Evolutionary conservation across 2,888 invertebrate species (phyloP).

Genomic region (Dasysyrphus albostriatus): DNA sequence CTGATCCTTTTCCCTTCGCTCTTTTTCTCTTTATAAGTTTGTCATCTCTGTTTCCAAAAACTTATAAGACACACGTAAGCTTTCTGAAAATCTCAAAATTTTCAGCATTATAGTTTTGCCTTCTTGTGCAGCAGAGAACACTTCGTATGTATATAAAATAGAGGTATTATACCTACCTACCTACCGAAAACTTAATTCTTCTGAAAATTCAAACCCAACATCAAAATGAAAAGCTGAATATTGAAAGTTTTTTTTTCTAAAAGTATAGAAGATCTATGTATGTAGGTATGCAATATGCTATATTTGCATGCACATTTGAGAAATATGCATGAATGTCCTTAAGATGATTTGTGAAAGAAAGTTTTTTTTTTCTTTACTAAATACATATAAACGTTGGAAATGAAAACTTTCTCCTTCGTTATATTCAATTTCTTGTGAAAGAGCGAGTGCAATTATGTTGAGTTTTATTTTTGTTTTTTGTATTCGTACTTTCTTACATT

Average conservation of each 20-base stretch:
- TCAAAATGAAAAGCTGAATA: conserved; percentile 51
- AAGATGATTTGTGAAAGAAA: conserved; percentile 65
- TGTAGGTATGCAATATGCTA: neutral
- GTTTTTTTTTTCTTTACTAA: conserved; percentile 11
- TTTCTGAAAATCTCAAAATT: conserved; percentile 37
- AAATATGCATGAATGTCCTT: conserved; percentile 64
- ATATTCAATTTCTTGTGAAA: conserved; percentile 28
- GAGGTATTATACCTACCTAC: neutral
- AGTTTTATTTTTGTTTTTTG: neutral
- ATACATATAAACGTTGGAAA: conserved; percentile 23
- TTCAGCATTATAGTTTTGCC: conserved; percentile 19
- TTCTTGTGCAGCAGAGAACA: neutral
- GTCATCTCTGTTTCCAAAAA: conserved; percentile 7
- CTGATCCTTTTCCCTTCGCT: neutral
- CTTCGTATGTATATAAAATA: neutral
- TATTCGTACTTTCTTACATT: neutral
- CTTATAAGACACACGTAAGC: conserved; percentile 23
- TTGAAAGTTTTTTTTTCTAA: conserved; percentile 43
- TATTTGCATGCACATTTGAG: conserved; percentile 38
- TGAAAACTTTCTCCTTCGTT: conserved; percentile 58
- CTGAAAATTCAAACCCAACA: conserved; percentile 20
- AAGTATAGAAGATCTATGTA: neutral
- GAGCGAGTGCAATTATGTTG: conserved; percentile 28
- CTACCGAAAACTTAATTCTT: neutral
- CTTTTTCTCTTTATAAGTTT: neutral